phyloP scores from a whole-genome alignment of 2,113 vertebrate genomes.

The Donacobius atricapilla region DNA sequence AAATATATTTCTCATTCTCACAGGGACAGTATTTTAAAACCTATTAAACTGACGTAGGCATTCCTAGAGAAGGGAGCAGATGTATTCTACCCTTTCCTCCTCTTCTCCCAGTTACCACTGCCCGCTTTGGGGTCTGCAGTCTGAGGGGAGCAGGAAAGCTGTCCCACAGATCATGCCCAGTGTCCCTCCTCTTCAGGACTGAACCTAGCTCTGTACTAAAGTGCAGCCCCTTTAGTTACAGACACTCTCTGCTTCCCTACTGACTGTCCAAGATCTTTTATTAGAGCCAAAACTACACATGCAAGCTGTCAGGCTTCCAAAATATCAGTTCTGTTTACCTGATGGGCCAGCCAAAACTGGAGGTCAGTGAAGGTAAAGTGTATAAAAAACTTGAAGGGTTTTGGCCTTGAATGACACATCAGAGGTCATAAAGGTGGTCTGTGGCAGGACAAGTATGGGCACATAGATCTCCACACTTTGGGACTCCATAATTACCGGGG shows the following conservation, averaged over 20 bases:
- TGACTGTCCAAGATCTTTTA: not conserved
- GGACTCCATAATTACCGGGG: not conserved
- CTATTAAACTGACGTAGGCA: not conserved
- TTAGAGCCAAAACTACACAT: not conserved
- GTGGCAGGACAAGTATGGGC: not conserved
- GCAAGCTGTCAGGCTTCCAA: slow-evolving; percentile 1
- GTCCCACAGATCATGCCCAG: too few species aligned
- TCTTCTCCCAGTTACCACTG: not conserved
- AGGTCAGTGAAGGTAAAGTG: not conserved
- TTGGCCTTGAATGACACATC: not conserved
- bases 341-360: not conserved
- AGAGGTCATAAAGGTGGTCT: not conserved
- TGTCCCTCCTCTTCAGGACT: not conserved
- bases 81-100: not conserved
- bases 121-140: not conserved
- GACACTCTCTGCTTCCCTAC: not conserved
- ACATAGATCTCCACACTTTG: accelerated
- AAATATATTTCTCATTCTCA: not conserved
- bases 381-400: not conserved
- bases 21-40: not conserved
- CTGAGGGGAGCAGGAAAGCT: not conserved
- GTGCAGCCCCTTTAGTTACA: not conserved
- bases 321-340: slow-evolving; percentile 13
- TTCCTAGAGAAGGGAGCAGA: not conserved
- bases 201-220: not conserved